These are phyloP conservation scores for Melanostoma mellinum DNA, from an alignment of 2,888 invertebrate species.

Conservation along the genomic window DNA sequence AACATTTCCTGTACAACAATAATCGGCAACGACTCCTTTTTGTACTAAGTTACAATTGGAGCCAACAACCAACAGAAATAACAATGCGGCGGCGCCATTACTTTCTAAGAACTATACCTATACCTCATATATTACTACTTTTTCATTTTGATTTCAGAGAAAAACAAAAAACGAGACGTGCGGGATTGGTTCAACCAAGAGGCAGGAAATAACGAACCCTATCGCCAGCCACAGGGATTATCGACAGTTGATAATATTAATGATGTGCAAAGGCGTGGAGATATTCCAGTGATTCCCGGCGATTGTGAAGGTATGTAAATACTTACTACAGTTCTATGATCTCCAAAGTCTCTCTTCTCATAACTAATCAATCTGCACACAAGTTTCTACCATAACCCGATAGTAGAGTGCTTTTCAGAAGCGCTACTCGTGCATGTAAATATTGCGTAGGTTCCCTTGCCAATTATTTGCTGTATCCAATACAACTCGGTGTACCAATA, in stretches of 20 bases:
- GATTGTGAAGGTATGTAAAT: slow-evolving; percentile 83
- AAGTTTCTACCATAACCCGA: slow-evolving; percentile 36
- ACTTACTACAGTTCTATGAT: neutral
- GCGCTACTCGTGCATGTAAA: slow-evolving; percentile 32
- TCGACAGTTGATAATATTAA: slow-evolving; percentile 79
- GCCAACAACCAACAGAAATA: no score
- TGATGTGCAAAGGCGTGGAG: slow-evolving; percentile 84
- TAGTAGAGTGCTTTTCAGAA: slow-evolving; percentile 29
- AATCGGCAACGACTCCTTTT: no score
- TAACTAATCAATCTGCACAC: slow-evolving; percentile 39
- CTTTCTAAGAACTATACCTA: neutral
- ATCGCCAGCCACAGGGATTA: slow-evolving; percentile 77
- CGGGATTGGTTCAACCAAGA: slow-evolving; percentile 80
- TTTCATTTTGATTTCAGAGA: slow-evolving; percentile 76
- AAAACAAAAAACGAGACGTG: slow-evolving; percentile 82
- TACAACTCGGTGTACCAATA: slow-evolving; percentile 19
- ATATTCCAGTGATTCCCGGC: slow-evolving; percentile 86
- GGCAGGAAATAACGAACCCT: slow-evolving; percentile 76
- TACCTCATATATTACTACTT: neutral
- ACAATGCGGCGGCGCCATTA: no score
- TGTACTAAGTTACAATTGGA: no score
- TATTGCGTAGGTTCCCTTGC: slow-evolving; percentile 49
- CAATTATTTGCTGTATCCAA: slow-evolving; percentile 40
- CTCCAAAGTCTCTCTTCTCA: neutral
- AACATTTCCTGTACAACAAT: no score